Evolutionary conservation across 2,888 invertebrate species (phyloP).

Genomic region (Pristionchus fissidentatus): DNA sequence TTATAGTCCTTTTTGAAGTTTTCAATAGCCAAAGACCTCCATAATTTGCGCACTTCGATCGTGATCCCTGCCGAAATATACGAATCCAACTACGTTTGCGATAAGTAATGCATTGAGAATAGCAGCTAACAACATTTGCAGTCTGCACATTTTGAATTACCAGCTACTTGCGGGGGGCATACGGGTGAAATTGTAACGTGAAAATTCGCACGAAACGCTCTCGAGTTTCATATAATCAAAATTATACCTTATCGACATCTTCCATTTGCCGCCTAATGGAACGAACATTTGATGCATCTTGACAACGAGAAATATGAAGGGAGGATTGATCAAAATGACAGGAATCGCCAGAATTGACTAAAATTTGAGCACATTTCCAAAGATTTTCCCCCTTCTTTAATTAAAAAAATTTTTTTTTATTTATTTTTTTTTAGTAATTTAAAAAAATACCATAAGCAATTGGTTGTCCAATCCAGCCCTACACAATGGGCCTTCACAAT

Average conservation of each 20-base stretch:
- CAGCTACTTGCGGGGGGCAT: too few relatives aligned
- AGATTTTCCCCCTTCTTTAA: too few relatives aligned
- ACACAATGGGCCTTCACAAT: constrained; percentile 7
- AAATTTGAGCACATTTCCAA: too few relatives aligned
- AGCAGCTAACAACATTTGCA: not conserved
- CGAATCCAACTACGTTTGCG: not conserved
- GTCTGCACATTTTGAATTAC: not conserved
- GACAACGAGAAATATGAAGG: not conserved
- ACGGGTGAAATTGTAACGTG: too few relatives aligned
- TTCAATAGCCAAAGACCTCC: not conserved
- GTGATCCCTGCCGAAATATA: not conserved
- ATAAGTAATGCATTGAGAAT: not conserved
- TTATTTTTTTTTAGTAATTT: too few relatives aligned
- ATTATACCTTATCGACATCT: not conserved
- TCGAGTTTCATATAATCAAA: too few relatives aligned
- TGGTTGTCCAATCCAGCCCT: not conserved
- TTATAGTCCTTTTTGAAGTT: not conserved
- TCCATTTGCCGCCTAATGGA: not conserved
- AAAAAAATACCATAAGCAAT: not conserved
- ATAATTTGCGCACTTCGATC: not conserved
- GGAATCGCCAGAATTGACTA: too few relatives aligned
- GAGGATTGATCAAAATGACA: constrained; percentile 1
- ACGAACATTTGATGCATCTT: constrained; percentile 1
- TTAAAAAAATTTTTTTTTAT: too few relatives aligned
- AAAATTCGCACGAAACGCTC: too few relatives aligned